A percentile compares a stretch with the other conserved stretches of the same genome.
phyloP scores from a whole-genome alignment of 2,888 invertebrate genomes.

The Zhuqinia jingwanae region DNA sequence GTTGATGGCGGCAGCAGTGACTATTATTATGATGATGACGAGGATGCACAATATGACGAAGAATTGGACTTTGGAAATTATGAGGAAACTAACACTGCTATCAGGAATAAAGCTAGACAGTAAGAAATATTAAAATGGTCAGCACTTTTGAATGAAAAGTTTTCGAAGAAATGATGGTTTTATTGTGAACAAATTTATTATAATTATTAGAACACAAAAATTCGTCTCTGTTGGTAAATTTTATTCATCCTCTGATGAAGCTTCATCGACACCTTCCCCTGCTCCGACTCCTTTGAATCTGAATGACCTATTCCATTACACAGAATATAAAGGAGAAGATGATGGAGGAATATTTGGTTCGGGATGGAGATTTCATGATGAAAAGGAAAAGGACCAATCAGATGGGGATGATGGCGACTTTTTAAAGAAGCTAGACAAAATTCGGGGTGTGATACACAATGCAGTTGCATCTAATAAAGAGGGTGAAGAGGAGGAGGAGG shows the following conservation, averaged over 20 bases:
- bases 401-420: not conserved
- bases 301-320: not conserved
- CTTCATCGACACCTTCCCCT: not conserved
- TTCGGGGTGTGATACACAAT: too few species aligned
- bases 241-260: constrained; percentile 16
- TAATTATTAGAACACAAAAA: not conserved
- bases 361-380: constrained; percentile 15
- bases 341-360: constrained; percentile 15
- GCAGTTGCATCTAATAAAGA: not conserved
- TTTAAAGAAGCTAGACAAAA: not conserved
- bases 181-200: not conserved
- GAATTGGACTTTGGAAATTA: constrained; percentile 16
- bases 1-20: not conserved
- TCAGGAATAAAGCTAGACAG: not conserved
- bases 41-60: constrained; percentile 3
- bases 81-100: not conserved
- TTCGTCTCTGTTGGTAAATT: not conserved
- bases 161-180: not conserved
- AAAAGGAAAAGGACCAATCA: not conserved
- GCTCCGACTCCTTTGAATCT: not conserved
- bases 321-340: not conserved
- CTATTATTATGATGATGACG: not conserved
- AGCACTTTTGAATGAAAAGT: not conserved
- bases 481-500: constrained; percentile 11
- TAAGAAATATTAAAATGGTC: not conserved